Evolutionary conservation across 2,797 vertebrate species (phyloP), one percentile per base, ranked within the genome.

Genomic region (Eleutherodactylus coqui): DNA sequence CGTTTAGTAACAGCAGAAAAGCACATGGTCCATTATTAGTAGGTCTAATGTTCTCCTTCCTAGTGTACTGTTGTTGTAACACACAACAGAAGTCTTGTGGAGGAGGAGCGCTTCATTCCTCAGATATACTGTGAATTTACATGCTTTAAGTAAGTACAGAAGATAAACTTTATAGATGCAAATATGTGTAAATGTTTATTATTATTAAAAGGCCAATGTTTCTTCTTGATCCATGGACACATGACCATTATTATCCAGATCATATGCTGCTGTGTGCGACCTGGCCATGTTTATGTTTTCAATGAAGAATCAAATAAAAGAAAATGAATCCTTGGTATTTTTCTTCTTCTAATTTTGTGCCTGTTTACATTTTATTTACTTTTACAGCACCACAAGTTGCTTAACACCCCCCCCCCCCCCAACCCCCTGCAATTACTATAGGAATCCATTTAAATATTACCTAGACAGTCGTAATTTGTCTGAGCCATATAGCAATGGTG

Each of bases 401-500:
- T 91, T 90, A 89, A 91, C 72, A 75, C 47, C 73, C 51, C 32
- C 90, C 89, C 91, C 91, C 91, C 89, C 91, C 90, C 89, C 91
- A 91, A 91, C 89, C 91, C 90, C 92, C 93, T 94, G 93, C 92
- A 96, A 95, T 95, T 95, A 93, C 93, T 92, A 92, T 94, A 95
- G 95, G 95, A 96, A 96, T 96, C 96, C 94, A 96, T 97, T 95
- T 96, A 95, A 97, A 96, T 96, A 93, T 95, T 95, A 95, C 95
- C 94, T 95, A 94, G 94, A 95, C 95, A 94, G 95, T 96, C 95
- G 93, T 96, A 95, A 95, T 94, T 94, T 95, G 93, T 95, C 92
- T 93, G 93, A 95, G 95, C 94, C 94, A 93, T 93, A 94, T 93
- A 94, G 94, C 92, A 93, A 92, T 94, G 93, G 94, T 94, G 96